These are phyloP conservation scores for Catharus bicknelli DNA, from an alignment of 2,113 vertebrate genomes.

Conservation along the genomic window DNA sequence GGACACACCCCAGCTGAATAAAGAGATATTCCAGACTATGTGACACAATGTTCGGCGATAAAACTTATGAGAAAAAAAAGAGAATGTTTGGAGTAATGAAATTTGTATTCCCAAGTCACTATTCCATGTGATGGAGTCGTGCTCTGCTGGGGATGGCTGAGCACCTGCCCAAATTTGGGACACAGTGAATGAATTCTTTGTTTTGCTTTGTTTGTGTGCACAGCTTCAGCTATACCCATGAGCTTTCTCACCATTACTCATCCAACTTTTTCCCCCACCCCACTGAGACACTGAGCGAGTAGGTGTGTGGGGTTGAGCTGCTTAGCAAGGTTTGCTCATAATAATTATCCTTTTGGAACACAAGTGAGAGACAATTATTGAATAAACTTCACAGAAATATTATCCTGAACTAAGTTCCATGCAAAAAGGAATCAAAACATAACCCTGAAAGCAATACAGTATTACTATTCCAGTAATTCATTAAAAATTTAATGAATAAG, in stretches of 20 bases:
- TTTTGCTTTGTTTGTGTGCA: neutral
- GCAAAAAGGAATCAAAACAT: neutral
- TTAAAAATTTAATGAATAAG: neutral
- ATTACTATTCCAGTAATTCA: neutral
- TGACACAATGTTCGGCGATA: neutral
- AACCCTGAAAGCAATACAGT: neutral
- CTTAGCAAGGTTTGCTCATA: neutral
- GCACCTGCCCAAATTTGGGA: fast-evolving
- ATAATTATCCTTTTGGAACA: neutral
- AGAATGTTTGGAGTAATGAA: fast-evolving
- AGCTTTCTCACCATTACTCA: neutral
- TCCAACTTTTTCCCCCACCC: neutral
- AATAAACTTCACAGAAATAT: neutral
- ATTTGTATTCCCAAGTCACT: neutral
- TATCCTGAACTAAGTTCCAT: neutral
- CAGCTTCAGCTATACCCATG: fast-evolving
- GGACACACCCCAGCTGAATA: neutral
- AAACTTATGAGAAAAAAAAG: neutral
- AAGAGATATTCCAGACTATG: neutral
- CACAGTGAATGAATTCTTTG: fast-evolving
- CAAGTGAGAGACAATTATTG: neutral
- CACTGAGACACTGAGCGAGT: fast-evolving
- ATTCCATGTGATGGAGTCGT: fast-evolving
- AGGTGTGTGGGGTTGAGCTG: too few species aligned
- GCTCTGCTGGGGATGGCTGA: neutral